phyloP scores from a whole-genome alignment of 2,888 invertebrate genomes.

The Teleogryllus oceanicus region DNA sequence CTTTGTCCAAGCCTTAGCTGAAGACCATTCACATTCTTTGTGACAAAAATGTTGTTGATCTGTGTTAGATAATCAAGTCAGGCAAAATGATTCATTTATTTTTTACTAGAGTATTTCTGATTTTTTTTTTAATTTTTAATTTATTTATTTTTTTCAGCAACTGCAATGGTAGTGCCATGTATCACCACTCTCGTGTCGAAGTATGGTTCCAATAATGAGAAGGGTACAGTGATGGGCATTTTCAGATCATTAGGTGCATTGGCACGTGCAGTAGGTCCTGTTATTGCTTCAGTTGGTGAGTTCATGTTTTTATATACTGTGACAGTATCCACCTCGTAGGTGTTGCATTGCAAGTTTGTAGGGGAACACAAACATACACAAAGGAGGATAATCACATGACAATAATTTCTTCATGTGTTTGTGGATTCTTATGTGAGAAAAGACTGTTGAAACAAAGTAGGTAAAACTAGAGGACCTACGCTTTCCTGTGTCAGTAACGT shows the following conservation, averaged over 20 bases:
- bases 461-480: too few relatives aligned
- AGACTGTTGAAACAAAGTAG: too few relatives aligned
- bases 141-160: too few relatives aligned
- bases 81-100: too few relatives aligned
- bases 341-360: not conserved
- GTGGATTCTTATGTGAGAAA: too few relatives aligned
- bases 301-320: conserved; percentile 64
- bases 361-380: not conserved
- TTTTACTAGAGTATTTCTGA: not conserved
- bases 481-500: too few relatives aligned
- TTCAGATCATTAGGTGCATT: conserved; percentile 92
- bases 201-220: conserved; percentile 74
- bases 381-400: too few relatives aligned
- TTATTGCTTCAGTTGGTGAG: conserved; percentile 77
- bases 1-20: too few relatives aligned
- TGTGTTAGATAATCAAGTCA: too few relatives aligned
- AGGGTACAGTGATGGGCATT: conserved; percentile 90
- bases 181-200: conserved; percentile 89
- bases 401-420: not conserved
- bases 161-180: conserved; percentile 92
- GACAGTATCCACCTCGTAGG: conserved; percentile 56
- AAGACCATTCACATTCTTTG: too few relatives aligned
- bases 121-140: too few relatives aligned
- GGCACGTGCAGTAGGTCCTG: conserved; percentile 87
- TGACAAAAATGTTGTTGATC: too few relatives aligned